phyloP scores from a whole-genome alignment of 2,888 invertebrate species.

The Sinelater perroti region DNA sequence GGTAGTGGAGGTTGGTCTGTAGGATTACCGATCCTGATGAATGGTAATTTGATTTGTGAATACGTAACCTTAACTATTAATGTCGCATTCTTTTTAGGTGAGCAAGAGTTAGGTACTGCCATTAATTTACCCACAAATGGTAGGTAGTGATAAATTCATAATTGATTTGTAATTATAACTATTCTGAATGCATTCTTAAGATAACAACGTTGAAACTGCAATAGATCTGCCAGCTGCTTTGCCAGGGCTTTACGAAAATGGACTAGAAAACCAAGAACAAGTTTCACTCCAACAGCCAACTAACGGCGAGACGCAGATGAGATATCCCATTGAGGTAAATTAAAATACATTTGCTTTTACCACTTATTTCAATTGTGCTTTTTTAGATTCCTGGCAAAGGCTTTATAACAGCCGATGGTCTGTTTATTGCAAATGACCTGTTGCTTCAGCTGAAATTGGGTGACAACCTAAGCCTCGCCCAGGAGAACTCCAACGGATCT shows the following conservation, averaged over 20 bases:
- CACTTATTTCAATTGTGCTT: neutral
- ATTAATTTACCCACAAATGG: constrained; percentile 26
- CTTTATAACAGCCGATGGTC: constrained; percentile 45
- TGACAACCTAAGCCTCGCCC: constrained; percentile 18
- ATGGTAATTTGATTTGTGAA: constrained; percentile 43
- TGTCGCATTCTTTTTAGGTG: constrained; percentile 21
- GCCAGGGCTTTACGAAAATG: constrained; percentile 23
- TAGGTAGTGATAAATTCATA: constrained; percentile 4
- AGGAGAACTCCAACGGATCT: neutral
- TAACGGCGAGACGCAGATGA: constrained; percentile 25
- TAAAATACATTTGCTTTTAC: neutral
- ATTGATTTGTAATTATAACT: neutral
- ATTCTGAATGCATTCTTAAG: neutral
- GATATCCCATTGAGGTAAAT: constrained; percentile 43
- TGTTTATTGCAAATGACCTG: constrained; percentile 48
- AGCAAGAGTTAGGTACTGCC: constrained; percentile 30
- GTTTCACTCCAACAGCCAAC: constrained; percentile 13
- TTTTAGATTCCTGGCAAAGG: constrained; percentile 46
- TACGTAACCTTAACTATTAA: neutral
- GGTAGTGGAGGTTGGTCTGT: constrained; percentile 53
- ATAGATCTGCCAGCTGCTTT: constrained; percentile 18
- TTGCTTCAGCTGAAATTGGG: constrained; percentile 43
- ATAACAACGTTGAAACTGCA: constrained; percentile 21
- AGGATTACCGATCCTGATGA: constrained; percentile 53
- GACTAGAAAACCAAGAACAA: constrained; percentile 29